phyloP scores from a whole-genome alignment of 1,140 invertebrate genomes.

The Venustaconcha ellipsiformis region DNA sequence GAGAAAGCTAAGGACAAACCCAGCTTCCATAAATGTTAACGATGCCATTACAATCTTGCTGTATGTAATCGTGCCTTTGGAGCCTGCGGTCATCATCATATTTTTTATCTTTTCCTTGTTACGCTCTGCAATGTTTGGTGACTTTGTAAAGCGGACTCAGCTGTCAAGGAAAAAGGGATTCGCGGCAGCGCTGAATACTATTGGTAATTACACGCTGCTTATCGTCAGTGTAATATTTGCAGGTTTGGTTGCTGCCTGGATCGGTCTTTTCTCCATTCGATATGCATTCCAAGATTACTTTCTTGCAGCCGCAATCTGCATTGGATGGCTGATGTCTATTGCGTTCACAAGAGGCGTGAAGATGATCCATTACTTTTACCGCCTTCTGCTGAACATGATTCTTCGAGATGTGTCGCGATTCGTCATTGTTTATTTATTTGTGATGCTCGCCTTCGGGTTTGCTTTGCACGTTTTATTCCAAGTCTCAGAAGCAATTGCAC shows the following conservation, averaged over 20 bases:
- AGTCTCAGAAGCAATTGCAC: constrained; percentile 30
- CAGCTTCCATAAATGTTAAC: constrained; percentile 8
- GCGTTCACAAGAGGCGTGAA: constrained; percentile 59
- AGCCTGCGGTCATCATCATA: constrained; percentile 43
- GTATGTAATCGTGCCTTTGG: constrained; percentile 46
- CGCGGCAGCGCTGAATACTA: constrained; percentile 9
- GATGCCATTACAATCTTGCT: constrained; percentile 26
- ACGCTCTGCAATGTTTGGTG: constrained; percentile 10
- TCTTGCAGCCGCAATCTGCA: constrained; percentile 45
- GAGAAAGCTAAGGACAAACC: too few relatives aligned
- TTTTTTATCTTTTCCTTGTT: constrained; percentile 29
- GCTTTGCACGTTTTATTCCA: constrained; percentile 56
- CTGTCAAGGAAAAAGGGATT: constrained; percentile 10
- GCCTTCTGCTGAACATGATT: constrained; percentile 61
- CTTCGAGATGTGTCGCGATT: constrained; percentile 57
- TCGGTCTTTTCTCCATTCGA: constrained; percentile 37
- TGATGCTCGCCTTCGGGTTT: constrained; percentile 59
- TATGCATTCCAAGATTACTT: constrained; percentile 52
- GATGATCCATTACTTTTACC: constrained; percentile 60
- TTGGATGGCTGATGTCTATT: constrained; percentile 62
- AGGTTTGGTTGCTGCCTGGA: constrained; percentile 46
- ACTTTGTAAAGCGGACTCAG: constrained; percentile 12
- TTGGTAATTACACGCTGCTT: constrained; percentile 28
- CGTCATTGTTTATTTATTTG: constrained; percentile 59
- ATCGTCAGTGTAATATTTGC: constrained; percentile 38